Conservation (phyloP, 2,888 invertebrate species). For the Gisinianus flammeolus region DNA sequence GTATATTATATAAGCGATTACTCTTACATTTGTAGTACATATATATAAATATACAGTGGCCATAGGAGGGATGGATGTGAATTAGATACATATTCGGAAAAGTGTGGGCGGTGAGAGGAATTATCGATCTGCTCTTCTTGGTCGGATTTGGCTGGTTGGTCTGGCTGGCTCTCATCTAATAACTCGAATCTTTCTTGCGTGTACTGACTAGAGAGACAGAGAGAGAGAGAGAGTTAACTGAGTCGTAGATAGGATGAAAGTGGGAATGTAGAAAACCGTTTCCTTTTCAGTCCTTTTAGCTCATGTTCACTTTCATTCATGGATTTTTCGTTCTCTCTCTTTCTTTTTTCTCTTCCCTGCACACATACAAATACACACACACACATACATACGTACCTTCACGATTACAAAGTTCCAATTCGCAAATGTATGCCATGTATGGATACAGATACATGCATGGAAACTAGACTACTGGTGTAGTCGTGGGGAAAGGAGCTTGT, state of each 20-base stretch:
- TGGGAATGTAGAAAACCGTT: neutral
- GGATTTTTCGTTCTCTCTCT: neutral
- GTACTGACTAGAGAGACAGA: neutral
- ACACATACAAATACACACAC: neutral
- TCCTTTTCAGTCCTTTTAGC: neutral
- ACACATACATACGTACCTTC: too few relatives aligned
- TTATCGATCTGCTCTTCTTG: constrained; percentile 24
- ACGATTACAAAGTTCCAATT: too few relatives aligned
- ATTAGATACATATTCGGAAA: constrained; percentile 17
- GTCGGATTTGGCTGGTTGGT: constrained; percentile 19
- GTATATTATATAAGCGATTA: neutral
- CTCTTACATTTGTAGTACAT: neutral
- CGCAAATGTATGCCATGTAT: too few relatives aligned
- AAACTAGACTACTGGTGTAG: too few relatives aligned
- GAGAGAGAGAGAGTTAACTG: neutral
- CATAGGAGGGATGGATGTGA: neutral
- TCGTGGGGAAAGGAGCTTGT: too few relatives aligned
- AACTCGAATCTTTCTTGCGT: constrained; percentile 15
- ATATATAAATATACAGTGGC: neutral
- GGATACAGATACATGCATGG: too few relatives aligned
- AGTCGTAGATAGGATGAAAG: constrained; percentile 8
- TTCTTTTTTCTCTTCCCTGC: neutral
- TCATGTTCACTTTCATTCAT: constrained; percentile 2
- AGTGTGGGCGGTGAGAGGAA: constrained; percentile 39
- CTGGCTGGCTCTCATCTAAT: neutral